Evolutionary conservation across 2,797 vertebrate species (phyloP).

Genomic region (Mycteria americana): DNA sequence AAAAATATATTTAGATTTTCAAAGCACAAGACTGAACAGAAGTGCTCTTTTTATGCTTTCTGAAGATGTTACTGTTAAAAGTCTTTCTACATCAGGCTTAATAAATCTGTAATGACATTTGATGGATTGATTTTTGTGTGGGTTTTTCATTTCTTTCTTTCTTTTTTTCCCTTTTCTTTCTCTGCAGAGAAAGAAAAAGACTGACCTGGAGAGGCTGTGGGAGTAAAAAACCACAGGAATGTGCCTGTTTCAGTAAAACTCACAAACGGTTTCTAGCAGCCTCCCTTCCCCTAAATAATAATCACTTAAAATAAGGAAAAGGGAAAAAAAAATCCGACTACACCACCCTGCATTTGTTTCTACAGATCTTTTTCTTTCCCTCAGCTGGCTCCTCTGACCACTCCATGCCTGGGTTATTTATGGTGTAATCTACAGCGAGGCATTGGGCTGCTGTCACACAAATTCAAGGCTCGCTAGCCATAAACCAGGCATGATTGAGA

Average conservation of each 20-base stretch:
- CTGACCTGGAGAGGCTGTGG: constrained; percentile 6
- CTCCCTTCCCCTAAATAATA: not conserved
- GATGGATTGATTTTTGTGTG: constrained; percentile 80
- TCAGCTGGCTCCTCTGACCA: constrained; percentile 4
- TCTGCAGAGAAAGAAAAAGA: not conserved
- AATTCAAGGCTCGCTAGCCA: constrained; percentile 38
- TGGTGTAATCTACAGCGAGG: constrained; percentile 42
- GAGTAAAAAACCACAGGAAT: not conserved
- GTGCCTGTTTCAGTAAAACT: not conserved
- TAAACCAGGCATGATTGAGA: constrained; percentile 36
- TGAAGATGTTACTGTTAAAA: constrained; percentile 81
- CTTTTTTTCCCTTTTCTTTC: not conserved
- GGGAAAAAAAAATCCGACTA: not conserved
- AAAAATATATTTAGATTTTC: constrained; percentile 87
- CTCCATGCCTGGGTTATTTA: constrained; percentile 42
- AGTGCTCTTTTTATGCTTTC: constrained; percentile 83
- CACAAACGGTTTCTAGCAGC: not conserved
- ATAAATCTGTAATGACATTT: constrained; percentile 86
- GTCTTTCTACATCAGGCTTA: constrained; percentile 85
- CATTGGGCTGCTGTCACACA: constrained; percentile 50
- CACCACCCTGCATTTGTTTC: not conserved
- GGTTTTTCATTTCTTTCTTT: constrained; percentile 38
- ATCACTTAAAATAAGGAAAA: not conserved
- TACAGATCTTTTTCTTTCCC: not conserved
- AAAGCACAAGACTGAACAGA: constrained; percentile 83